Percentiles rank a stretch among this genome's conserved stretches.
Conservation (phyloP, 2,113 vertebrate species). For the Actenoides lindsayi region DNA sequence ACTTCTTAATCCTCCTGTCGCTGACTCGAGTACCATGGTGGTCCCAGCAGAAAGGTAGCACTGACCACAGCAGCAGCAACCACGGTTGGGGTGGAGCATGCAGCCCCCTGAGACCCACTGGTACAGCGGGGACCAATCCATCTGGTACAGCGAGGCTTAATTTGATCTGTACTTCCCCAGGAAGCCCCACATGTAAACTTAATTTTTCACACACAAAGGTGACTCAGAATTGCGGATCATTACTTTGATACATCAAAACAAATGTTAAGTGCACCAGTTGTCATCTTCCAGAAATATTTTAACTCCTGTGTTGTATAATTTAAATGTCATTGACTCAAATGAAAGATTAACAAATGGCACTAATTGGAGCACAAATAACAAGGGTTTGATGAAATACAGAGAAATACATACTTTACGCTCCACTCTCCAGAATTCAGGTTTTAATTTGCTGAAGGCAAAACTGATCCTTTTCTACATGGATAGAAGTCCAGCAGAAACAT, state of each 20-base stretch:
- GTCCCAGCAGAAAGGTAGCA: rapidly evolving
- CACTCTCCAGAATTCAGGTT: background rate
- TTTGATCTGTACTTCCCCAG: background rate
- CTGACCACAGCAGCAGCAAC: rapidly evolving
- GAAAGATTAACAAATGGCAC: background rate
- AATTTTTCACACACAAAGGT: background rate
- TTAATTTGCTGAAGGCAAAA: background rate
- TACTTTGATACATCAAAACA: background rate
- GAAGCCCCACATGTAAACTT: background rate
- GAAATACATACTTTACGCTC: background rate
- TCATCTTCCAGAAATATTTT: background rate
- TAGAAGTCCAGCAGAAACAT: background rate
- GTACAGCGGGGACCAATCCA: too few species aligned
- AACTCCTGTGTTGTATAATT: background rate
- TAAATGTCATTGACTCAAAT: background rate
- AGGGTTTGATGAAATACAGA: background rate
- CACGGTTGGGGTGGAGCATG: rapidly evolving
- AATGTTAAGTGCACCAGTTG: rapidly evolving
- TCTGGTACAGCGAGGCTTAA: background rate
- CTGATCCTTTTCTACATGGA: background rate
- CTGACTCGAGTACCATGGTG: rapidly evolving
- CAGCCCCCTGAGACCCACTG: too few species aligned
- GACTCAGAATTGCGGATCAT: background rate
- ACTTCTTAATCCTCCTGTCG: background rate
- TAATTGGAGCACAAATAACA: background rate